Evolutionary conservation across 2,113 vertebrate genomes (phyloP).

Genomic region (Mugil cephalus): DNA sequence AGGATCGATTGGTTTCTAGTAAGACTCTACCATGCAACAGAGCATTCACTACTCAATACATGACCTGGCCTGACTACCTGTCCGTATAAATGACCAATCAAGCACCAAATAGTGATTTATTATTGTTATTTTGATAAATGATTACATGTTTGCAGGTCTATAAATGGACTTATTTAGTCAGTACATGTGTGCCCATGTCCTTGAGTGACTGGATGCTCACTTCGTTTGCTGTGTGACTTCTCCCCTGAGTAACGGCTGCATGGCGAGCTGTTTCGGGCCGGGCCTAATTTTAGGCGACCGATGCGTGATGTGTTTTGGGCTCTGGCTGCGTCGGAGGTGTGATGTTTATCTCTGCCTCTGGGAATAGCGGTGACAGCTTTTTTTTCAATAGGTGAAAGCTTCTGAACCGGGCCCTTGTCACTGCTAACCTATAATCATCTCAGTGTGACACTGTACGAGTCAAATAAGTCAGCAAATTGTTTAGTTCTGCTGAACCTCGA

Average conservation of each 20-base stretch:
- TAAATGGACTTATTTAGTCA: too few relatives aligned
- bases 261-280: slow-evolving; percentile 20
- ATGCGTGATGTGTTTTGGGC: slow-evolving; percentile 63
- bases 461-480: background rate
- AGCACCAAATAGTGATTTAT: too few relatives aligned
- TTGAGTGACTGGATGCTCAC: slow-evolving; percentile 27
- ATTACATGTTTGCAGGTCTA: background rate
- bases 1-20: slow-evolving; percentile 48
- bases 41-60: slow-evolving; percentile 15
- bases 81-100: background rate
- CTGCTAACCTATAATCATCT: slow-evolving; percentile 22
- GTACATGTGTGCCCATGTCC: slow-evolving; percentile 8
- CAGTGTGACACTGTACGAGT: background rate
- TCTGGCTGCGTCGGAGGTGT: slow-evolving; percentile 64
- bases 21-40: slow-evolving; percentile 14
- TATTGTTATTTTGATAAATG: background rate
- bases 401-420: slow-evolving; percentile 21
- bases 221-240: slow-evolving; percentile 18
- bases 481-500: slow-evolving; percentile 2
- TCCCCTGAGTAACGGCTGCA: slow-evolving; percentile 21
- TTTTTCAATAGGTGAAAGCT: slow-evolving; percentile 41
- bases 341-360: slow-evolving; percentile 68
- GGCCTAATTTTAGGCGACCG: slow-evolving; percentile 71
- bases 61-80: slow-evolving; percentile 20
- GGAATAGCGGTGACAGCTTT: slow-evolving; percentile 42